Evolutionary conservation across 2,888 invertebrate species (phyloP).

Genomic region (Diaprepes abbreviatus): DNA sequence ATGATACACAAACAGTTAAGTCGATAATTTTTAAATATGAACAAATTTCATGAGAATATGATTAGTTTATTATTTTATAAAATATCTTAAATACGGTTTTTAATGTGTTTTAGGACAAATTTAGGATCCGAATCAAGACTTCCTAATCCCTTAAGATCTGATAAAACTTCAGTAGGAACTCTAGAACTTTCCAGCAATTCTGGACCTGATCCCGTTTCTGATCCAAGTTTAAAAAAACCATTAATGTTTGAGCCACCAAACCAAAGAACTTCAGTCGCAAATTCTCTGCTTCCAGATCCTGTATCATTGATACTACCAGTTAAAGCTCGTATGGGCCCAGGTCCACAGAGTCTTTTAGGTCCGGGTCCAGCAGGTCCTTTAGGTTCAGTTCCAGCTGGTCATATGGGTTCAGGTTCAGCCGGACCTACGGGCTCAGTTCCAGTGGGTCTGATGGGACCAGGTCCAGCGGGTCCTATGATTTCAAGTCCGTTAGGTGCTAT

Average conservation of each 20-base stretch:
- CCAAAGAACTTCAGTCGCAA: not conserved
- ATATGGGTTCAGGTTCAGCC: not conserved
- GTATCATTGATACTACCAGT: not conserved
- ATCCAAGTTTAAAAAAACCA: not conserved
- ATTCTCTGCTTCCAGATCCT: not conserved
- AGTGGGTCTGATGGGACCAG: not conserved
- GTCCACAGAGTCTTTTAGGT: not conserved
- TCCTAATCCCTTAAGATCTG: not conserved
- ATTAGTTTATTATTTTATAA: too few species aligned
- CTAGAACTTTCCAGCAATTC: not conserved
- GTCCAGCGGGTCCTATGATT: not conserved
- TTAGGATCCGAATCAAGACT: not conserved
- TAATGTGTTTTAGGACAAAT: slow-evolving; percentile 9
- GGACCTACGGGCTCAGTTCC: not conserved
- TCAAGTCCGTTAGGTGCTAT: not conserved
- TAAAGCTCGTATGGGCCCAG: not conserved
- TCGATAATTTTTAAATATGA: too few species aligned
- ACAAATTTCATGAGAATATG: too few species aligned
- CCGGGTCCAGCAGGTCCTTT: not conserved
- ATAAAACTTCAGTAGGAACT: not conserved
- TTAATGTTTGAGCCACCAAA: not conserved
- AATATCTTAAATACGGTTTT: not conserved
- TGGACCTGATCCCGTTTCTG: not conserved
- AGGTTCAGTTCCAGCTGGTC: not conserved
- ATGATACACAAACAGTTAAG: too few species aligned